These are phyloP conservation scores for Ennomos fuscantarius DNA, from an alignment of 2,888 invertebrate species.

Conservation along the genomic window DNA sequence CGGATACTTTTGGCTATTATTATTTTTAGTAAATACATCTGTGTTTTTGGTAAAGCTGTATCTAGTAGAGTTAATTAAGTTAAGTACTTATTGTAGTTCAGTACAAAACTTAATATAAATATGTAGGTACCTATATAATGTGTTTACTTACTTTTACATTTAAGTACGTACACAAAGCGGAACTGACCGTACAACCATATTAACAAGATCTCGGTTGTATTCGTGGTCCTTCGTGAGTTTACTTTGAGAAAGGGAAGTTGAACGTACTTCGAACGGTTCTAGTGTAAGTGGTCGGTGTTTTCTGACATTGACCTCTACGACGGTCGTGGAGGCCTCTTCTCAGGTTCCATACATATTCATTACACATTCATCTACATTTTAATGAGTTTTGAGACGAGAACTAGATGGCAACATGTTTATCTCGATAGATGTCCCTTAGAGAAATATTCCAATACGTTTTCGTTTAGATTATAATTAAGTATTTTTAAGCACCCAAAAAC, in stretches of 20 bases:
- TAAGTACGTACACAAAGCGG: slow-evolving; percentile 45
- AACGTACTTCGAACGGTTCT: slow-evolving; percentile 51
- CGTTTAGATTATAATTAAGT: not conserved
- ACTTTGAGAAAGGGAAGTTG: slow-evolving; percentile 52
- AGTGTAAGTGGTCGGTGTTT: slow-evolving; percentile 53
- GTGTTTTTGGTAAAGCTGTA: no score
- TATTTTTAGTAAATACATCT: no score
- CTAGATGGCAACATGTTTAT: slow-evolving; percentile 51
- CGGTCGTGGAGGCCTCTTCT: slow-evolving; percentile 70
- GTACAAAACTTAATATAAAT: slow-evolving; percentile 3
- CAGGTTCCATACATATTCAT: slow-evolving; percentile 69
- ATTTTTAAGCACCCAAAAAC: no score
- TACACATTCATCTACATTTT: slow-evolving; percentile 69
- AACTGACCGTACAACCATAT: slow-evolving; percentile 59
- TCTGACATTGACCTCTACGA: slow-evolving; percentile 78
- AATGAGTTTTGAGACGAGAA: slow-evolving; percentile 60
- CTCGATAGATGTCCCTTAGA: slow-evolving; percentile 16
- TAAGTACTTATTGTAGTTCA: not conserved
- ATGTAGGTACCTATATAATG: slow-evolving; percentile 1
- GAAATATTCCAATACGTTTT: not conserved
- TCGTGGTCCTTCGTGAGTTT: slow-evolving; percentile 43
- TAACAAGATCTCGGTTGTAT: slow-evolving; percentile 51
- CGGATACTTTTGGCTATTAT: no score
- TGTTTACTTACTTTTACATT: slow-evolving; percentile 11
- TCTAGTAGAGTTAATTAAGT: no score